Conservation (phyloP, 2,888 invertebrate genomes). For the Himalopsyche tibetana region DNA sequence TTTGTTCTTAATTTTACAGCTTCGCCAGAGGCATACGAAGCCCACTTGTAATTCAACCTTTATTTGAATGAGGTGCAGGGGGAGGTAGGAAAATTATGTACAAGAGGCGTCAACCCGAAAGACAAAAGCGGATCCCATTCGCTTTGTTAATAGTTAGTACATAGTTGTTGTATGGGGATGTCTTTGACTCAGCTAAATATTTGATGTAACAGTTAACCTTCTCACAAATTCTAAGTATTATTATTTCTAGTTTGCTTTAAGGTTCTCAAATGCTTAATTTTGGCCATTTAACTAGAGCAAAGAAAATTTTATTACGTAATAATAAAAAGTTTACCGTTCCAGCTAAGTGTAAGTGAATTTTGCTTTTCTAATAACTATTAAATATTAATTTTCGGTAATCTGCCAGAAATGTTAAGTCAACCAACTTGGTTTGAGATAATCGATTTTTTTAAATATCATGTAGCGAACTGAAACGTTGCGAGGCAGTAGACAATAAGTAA, state of each 20-base stretch:
- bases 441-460: too few relatives aligned
- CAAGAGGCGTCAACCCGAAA: conserved; percentile 43
- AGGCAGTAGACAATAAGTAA: too few relatives aligned
- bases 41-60: conserved; percentile 15
- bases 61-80: conserved; percentile 29
- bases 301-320: too few relatives aligned
- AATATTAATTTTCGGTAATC: too few relatives aligned
- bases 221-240: conserved; percentile 11
- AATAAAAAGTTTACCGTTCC: too few relatives aligned
- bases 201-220: conserved; percentile 55
- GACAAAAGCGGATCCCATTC: conserved; percentile 55
- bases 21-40: background rate
- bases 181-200: conserved; percentile 61
- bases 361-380: too few relatives aligned
- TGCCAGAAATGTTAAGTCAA: too few relatives aligned
- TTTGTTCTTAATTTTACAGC: background rate
- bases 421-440: too few relatives aligned
- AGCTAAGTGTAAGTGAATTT: too few relatives aligned
- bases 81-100: conserved; percentile 53
- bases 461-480: too few relatives aligned
- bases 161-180: conserved; percentile 53
- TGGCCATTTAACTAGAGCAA: background rate
- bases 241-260: background rate
- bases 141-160: conserved; percentile 57
- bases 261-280: conserved; percentile 28